Percentiles rank a stretch among this genome's conserved stretches.
Conservation (phyloP, 2,888 invertebrate genomes). For the Piscicola geometra region DNA sequence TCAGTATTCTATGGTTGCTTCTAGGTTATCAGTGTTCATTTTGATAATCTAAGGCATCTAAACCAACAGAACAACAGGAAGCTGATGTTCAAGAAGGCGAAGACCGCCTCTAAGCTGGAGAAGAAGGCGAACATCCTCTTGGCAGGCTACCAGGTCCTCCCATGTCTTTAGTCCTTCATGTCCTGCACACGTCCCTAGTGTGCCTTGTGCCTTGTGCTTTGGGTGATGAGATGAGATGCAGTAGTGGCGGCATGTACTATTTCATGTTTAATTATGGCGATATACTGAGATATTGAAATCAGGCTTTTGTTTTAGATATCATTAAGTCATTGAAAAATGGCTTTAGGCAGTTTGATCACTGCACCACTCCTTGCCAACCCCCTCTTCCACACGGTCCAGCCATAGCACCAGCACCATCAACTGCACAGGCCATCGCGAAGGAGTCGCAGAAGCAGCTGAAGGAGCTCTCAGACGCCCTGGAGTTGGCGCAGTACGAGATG, state of each 20-base stretch:
- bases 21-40: too few species aligned
- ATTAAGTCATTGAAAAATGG: too few species aligned
- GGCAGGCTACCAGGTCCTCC: slow-evolving; percentile 74
- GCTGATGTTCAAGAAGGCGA: slow-evolving; percentile 95
- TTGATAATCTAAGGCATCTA: too few species aligned
- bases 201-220: neutral
- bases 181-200: too few species aligned
- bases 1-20: too few species aligned
- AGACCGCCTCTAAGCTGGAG: slow-evolving; percentile 92
- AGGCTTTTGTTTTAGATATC: neutral
- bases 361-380: neutral
- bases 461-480: slow-evolving; percentile 71
- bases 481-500: slow-evolving; percentile 79
- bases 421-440: slow-evolving; percentile 69
- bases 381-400: too few species aligned
- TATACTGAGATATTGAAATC: neutral
- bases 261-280: neutral
- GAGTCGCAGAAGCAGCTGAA: slow-evolving; percentile 73
- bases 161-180: neutral
- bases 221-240: slow-evolving; percentile 78
- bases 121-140: slow-evolving; percentile 93
- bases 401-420: slow-evolving; percentile 7
- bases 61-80: slow-evolving; percentile 66
- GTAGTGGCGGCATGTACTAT: slow-evolving; percentile 63
- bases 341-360: neutral